Conservation (phyloP, 2,113 vertebrate genomes). For the Odobenus rosmarus region DNA sequence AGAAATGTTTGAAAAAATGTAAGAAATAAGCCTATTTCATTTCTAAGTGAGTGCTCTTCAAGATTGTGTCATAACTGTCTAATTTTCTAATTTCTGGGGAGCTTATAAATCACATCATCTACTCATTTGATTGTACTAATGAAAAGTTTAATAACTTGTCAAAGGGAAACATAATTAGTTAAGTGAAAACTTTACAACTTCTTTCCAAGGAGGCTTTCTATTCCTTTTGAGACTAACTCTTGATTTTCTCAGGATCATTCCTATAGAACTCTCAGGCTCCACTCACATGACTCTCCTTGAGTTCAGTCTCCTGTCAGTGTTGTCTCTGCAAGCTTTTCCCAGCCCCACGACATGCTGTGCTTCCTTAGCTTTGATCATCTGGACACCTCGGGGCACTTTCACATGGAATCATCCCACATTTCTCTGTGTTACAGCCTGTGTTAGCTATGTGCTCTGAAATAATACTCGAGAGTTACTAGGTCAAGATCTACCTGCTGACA, state of each 20-base stretch:
- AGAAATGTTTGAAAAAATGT: conserved; percentile 2
- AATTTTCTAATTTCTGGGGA: conserved; percentile 30
- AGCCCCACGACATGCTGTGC: background rate
- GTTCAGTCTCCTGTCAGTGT: background rate
- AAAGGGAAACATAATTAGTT: conserved; percentile 46
- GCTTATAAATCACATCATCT: conserved; percentile 16
- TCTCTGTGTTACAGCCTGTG: background rate
- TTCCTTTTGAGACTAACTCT: background rate
- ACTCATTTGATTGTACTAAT: conserved; percentile 8
- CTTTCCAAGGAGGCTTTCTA: background rate
- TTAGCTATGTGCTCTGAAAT: background rate
- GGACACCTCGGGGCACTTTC: background rate
- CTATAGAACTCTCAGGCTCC: background rate
- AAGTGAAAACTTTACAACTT: conserved; percentile 33
- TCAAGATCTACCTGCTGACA: background rate
- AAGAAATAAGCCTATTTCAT: background rate
- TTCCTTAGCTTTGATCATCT: background rate
- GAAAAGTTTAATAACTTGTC: conserved; percentile 51
- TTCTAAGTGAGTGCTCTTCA: background rate
- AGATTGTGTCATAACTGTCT: conserved; percentile 14
- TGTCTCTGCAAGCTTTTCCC: background rate
- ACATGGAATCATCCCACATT: background rate
- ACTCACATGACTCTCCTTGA: background rate
- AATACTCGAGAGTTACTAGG: background rate
- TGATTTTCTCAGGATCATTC: background rate